Evolutionary conservation across 2,888 invertebrate genomes (phyloP).

Genomic region (Dryobota labecula): DNA sequence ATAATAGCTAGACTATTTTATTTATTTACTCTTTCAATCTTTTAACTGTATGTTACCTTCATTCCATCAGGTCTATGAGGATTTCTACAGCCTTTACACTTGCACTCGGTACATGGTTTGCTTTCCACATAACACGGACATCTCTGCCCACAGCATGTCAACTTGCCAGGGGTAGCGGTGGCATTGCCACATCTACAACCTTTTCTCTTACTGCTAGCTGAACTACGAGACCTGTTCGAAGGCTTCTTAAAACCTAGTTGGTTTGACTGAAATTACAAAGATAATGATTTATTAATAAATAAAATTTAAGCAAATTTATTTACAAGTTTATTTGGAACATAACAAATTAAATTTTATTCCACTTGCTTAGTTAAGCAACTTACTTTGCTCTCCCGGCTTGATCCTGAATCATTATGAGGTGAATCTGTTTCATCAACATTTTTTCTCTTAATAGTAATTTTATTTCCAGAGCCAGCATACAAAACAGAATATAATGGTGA

Average conservation of each 20-base stretch:
- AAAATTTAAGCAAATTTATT: neutral
- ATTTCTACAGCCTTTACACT: constrained; percentile 98
- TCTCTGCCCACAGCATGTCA: constrained; percentile 98
- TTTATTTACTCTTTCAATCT: too few species aligned
- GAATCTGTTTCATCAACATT: constrained; percentile 91
- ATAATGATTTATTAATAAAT: constrained; percentile 53
- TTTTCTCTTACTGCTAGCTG: constrained; percentile 90
- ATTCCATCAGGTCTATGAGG: constrained; percentile 96
- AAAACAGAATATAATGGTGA: constrained; percentile 93
- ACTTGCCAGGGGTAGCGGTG: constrained; percentile 96
- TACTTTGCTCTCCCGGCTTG: constrained; percentile 85
- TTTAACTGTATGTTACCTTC: constrained; percentile 89
- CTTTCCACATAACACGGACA: constrained; percentile 98
- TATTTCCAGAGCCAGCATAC: constrained; percentile 95
- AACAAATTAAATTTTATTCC: neutral
- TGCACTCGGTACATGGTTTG: constrained; percentile 96
- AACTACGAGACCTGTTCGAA: constrained; percentile 84
- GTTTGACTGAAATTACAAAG: constrained; percentile 79
- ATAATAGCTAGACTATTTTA: neutral
- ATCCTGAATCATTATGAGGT: constrained; percentile 79
- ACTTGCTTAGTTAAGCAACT: constrained; percentile 35
- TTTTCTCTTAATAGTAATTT: constrained; percentile 95
- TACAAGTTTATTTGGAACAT: constrained; percentile 39
- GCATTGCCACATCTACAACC: constrained; percentile 98
- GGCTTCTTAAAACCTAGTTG: constrained; percentile 88